Base-by-base conservation (phyloP, 2,797 vertebrate genomes). In the Emydoidea blandingii region DNA sequence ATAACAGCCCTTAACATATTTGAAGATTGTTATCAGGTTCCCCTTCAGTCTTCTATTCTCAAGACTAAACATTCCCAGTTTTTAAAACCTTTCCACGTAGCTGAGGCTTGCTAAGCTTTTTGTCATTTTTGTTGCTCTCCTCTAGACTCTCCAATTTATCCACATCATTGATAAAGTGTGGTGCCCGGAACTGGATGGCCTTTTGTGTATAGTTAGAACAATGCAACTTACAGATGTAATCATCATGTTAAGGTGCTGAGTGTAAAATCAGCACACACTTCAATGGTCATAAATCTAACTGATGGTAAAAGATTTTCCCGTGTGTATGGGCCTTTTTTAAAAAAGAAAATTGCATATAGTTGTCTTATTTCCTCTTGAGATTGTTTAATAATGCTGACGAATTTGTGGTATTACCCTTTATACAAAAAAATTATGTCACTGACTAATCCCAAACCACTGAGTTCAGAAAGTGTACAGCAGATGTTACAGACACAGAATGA, bases 341-440 rank as follows among this genome's bases (percentile, higher is more conserved):
- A 94, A 85, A 31, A 47, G 87, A 94, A 94, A 94, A 95, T 80
- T 91, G 89, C 89, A 91, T 54, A 80, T 53, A 93, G 81, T 31
- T 56, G 25, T 47, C 74, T 78, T 47, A 27, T 78, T 18, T 88
- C 25, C 88, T 96, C 94, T 49, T 94, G 93, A 83, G 93, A 96
- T 94, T 18, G 47, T 81, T 95, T 93, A 41, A 56, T 37, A 94
- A 86, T 54, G n/a, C 50, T 95, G 47, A 96, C 85, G 81, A 92
- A 96, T 96, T 95, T 83, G 21, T 95, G 78, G 62, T 91, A 93
- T 90, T 94, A 44, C 88, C 90, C 81, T 85, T 95, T 85, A 92
- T 25, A 88, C 72, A 94, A 94, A 96, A 96, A 96, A 96, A 78
- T 94, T 81, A 50, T n/a, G 83, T 93, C 93, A 90, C 79, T 87